Percentiles rank a stretch among this genome's conserved stretches.
phyloP scores from a whole-genome alignment of 2,888 invertebrate species.

The Thelaira solivaga region DNA sequence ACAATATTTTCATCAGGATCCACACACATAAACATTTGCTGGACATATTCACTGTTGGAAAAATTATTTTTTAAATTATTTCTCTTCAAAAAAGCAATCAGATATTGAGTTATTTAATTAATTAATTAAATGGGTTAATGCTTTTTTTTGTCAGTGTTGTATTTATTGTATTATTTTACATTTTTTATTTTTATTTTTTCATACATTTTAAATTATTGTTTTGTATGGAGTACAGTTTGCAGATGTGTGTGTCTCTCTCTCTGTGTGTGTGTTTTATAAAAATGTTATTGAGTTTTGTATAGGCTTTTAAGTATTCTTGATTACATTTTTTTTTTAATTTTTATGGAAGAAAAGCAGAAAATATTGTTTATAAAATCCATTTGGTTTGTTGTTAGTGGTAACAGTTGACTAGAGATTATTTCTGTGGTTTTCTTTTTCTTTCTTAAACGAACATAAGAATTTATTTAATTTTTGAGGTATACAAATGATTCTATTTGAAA shows the following conservation, averaged over 20 bases:
- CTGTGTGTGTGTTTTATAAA: conserved; percentile 17
- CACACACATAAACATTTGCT: too few relatives aligned
- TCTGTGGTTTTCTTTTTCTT: background rate
- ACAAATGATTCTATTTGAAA: background rate
- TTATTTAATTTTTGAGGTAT: conserved; percentile 22
- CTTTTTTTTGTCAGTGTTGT: too few relatives aligned
- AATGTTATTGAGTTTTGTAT: conserved; percentile 60
- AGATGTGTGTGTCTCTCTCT: background rate
- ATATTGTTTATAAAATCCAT: conserved; percentile 37
- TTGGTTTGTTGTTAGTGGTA: conserved; percentile 48
- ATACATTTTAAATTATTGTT: conserved; percentile 42
- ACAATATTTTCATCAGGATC: too few relatives aligned
- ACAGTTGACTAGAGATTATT: conserved; percentile 53
- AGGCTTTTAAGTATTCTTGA: conserved; percentile 59
- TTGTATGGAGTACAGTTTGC: too few relatives aligned
- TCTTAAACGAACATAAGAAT: conserved; percentile 30
- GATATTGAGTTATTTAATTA: too few relatives aligned
- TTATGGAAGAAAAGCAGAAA: conserved; percentile 8
- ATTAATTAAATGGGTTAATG: too few relatives aligned
- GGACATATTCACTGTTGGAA: too few relatives aligned
- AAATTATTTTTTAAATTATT: too few relatives aligned
- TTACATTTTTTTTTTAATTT: conserved; percentile 51
- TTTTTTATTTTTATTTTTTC: conserved; percentile 1
- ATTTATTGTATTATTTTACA: too few relatives aligned
- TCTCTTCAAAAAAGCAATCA: too few relatives aligned